Evolutionary conservation across 2,888 invertebrate genomes (phyloP), one percentile per base, ranked within the genome.

Genomic region (Synanthedon formicaeformis): DNA sequence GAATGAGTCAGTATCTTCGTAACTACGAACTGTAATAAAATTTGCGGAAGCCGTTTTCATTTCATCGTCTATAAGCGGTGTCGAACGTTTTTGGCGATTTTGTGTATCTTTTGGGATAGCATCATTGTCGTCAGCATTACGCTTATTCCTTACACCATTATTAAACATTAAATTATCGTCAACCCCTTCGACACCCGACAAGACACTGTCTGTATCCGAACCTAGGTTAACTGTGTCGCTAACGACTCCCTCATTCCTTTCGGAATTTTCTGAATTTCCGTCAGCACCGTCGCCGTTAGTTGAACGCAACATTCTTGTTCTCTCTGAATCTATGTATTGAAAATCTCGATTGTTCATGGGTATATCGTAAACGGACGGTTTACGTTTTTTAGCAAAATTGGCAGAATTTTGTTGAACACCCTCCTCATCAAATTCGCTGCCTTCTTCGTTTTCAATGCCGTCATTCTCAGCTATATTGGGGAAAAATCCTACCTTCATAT

Each of bases 391-490:
- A 14, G 65, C 73, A 50, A 76, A 71, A 59, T 75, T 77, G 6
- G 80, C 73, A 49, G 75, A 71, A 5, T 78, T 72, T 57, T 88
- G 88, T 58, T 83, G 86, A 62, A 88, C 85, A 10, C 82, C 82
- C 57, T 88, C 82, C 56, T 88, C 82, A 51, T 88, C 82, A 60
- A 86, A 88, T 65, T 88, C 88, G 60, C 78, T 84, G 6, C 82
- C 82, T 69, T 88, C 89, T 40, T 86, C 81, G 54, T 78, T 84
- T 51, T 83, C 85, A 57, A 81, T 84, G 41, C 86, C 83, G 50
- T 81, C 82, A 56, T 75, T 80, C 62, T 82, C 82, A 41, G 77
- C 70, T 60, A 67, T 73, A 52, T 76, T 75, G 1, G 83, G 80
- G 52, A 77, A 68, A 60, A 69, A 86, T 23, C 81, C 79, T 13